These are phyloP conservation scores for Bujurquina vittata DNA, from an alignment of 2,113 vertebrate genomes.

Conservation along the genomic window DNA sequence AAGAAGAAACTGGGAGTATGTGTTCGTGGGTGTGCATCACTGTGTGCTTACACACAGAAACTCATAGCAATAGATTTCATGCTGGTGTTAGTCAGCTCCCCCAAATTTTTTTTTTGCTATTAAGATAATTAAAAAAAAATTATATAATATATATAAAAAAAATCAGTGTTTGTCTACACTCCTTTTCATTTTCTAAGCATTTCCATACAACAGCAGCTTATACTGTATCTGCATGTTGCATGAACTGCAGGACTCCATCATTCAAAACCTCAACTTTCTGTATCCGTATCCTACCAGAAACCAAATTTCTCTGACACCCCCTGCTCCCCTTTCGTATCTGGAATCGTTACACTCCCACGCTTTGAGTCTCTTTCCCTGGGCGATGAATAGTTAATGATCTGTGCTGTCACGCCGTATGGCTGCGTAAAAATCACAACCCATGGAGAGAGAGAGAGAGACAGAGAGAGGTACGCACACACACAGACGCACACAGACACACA, in stretches of 20 bases:
- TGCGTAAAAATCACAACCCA: conserved; percentile 72
- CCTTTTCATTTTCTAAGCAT: neutral
- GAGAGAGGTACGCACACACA: conserved; percentile 14
- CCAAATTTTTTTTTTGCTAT: neutral
- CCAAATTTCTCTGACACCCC: conserved; percentile 42
- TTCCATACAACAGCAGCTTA: neutral
- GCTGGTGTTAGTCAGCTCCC: neutral
- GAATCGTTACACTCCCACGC: conserved; percentile 67
- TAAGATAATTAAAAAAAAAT: neutral
- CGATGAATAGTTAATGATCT: conserved; percentile 78
- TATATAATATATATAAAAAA: too few species aligned
- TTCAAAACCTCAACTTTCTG: conserved; percentile 31
- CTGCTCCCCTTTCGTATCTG: conserved; percentile 40
- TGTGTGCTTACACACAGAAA: conserved; percentile 6
- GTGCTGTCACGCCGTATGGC: conserved; percentile 71
- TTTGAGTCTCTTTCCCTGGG: conserved; percentile 64
- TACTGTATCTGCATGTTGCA: neutral
- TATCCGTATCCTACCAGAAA: conserved; percentile 19
- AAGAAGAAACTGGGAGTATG: conserved; percentile 28
- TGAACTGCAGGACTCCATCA: conserved; percentile 9
- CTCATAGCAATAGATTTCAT: neutral
- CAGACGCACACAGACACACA: conserved; percentile 27
- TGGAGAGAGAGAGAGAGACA: conserved; percentile 45
- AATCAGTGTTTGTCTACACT: neutral
- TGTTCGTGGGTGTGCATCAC: conserved; percentile 18